Base-by-base conservation (phyloP, 2,797 vertebrate genomes). In the Cirrhinus molitorella region DNA sequence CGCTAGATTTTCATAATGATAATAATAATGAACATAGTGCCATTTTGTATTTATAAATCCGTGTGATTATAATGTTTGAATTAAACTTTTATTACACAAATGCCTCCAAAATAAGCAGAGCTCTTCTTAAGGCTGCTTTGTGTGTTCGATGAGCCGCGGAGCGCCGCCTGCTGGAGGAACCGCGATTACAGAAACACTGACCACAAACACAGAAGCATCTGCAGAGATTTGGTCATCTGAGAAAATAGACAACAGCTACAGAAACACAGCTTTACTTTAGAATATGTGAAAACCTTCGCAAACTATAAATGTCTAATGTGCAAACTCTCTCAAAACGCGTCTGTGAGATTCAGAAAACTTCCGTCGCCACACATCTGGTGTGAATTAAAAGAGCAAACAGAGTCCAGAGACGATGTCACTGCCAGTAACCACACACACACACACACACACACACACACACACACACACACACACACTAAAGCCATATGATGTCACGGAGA, bases 381-480 rank as follows among this genome's bases (percentile, higher is more conserved):
- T 23, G 19, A 45, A 45, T 63, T 47, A 57, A 23, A 34, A 10
- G 45, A 51, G 23, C 43, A 47, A 71, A 47, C 23, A 1, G 28
- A 73, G 28, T 11, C 14, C n/a, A 59, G 53, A 76, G 37, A 76
- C n/a, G 7, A 43, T 43, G 4, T 59, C 28, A 34, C 71, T 73
- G 47, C 71, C 71, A 73, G 71, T 37, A 37, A n/a, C 21, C 43
- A 34, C 17, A 61, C 68, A 45, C 72, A 28, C 71, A 6, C 71
- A 55, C 45, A n/a, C 45, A 53, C 70, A 82, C 28, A 43, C 59
- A 63, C 45, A 34, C n/a, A 12, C 80, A 43, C 66, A 80, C 47
- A 23, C 73, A 49, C 43, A 51, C 43, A 51, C 6, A 49, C 4
- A 16, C 45, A 16, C 43, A 45, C 47, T n/a, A n/a, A n/a, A 47